Conservation (phyloP, 2,797 vertebrate genomes). For the Emydoidea blandingii region DNA sequence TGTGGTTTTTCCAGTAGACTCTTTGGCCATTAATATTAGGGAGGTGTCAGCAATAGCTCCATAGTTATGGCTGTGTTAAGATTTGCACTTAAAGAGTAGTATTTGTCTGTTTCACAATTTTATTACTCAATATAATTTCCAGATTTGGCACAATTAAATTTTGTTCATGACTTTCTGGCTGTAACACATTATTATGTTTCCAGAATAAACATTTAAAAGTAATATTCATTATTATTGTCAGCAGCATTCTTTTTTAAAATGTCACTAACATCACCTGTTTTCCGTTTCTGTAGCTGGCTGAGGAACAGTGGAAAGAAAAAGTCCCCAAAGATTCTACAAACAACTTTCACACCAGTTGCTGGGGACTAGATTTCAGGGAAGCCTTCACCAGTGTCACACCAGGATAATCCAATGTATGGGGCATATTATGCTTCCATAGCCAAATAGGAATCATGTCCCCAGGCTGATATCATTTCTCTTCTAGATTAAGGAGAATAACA, state of each 20-base stretch:
- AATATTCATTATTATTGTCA: conserved; percentile 35
- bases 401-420: too few species aligned
- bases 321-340: too few species aligned
- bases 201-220: conserved; percentile 59
- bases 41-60: neutral
- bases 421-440: too few species aligned
- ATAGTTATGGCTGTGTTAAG: neutral
- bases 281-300: conserved; percentile 47
- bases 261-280: neutral
- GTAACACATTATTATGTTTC: conserved; percentile 34
- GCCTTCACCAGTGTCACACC: too few species aligned
- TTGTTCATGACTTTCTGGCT: conserved; percentile 28
- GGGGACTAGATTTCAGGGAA: too few species aligned
- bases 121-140: neutral
- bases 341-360: too few species aligned
- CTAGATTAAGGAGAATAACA: too few species aligned
- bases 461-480: too few species aligned
- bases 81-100: neutral
- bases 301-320: too few species aligned
- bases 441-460: too few species aligned
- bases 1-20: neutral
- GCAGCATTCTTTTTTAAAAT: neutral
- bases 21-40: neutral
- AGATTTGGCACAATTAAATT: neutral
- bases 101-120: neutral